phyloP scores from a whole-genome alignment of 2,888 invertebrate genomes.

The Coelopa pilipes region DNA sequence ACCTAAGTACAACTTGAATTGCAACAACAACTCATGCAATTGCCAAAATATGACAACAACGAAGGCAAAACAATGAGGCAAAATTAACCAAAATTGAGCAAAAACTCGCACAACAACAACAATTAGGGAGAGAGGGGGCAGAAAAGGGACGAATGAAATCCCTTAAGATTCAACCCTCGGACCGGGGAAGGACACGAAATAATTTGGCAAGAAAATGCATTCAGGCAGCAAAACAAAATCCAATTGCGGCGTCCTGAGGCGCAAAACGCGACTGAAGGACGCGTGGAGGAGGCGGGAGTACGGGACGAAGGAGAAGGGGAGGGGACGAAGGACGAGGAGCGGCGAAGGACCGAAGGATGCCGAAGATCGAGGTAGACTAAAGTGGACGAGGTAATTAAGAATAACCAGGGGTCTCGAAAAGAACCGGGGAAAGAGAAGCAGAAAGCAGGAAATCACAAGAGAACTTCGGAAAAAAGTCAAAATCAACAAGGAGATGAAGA shows the following conservation, averaged over 20 bases:
- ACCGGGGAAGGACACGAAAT: neutral
- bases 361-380: no score
- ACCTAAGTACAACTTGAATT: no score
- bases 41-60: neutral
- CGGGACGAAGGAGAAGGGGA: no score
- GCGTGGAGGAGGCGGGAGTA: slow-evolving; percentile 24
- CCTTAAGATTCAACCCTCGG: slow-evolving; percentile 24
- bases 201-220: slow-evolving; percentile 28
- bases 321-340: no score
- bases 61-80: neutral
- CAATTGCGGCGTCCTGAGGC: slow-evolving; percentile 45
- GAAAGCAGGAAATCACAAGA: no score
- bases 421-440: no score
- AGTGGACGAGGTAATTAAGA: no score
- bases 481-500: no score
- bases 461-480: no score
- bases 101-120: slow-evolving; percentile 1
- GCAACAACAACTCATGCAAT: no score
- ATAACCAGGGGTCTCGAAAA: no score
- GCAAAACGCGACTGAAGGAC: slow-evolving; percentile 21
- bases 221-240: slow-evolving; percentile 48
- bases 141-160: neutral
- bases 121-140: neutral
- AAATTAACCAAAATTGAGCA: slow-evolving; percentile 6
- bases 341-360: no score